Evolutionary conservation across 2,113 vertebrate species (phyloP).

Genomic region (Campylorhamphus procurvoides): DNA sequence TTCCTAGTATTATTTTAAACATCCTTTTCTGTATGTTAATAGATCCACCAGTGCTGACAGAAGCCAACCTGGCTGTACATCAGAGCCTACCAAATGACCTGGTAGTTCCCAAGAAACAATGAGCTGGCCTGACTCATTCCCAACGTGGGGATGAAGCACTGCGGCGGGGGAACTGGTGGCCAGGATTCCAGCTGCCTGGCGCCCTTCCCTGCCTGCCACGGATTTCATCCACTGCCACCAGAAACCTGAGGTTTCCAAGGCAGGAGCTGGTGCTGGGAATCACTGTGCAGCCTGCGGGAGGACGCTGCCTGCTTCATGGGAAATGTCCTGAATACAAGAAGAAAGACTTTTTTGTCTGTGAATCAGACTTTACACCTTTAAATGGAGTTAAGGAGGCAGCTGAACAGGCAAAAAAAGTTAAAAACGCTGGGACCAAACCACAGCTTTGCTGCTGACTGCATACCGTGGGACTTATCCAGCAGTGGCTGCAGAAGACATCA

Average conservation of each 20-base stretch:
- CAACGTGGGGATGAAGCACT: neutral
- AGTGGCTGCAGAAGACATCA: fast-evolving
- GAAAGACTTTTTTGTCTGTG: neutral
- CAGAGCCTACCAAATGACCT: slow-evolving; percentile 17
- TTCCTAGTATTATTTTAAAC: slow-evolving; percentile 23
- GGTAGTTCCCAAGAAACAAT: slow-evolving; percentile 18
- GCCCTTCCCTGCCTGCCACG: neutral
- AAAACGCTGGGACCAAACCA: neutral
- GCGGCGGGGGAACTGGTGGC: fast-evolving
- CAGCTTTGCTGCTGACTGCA: neutral
- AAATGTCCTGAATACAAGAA: neutral
- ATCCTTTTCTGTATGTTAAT: neutral
- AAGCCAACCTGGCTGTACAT: neutral
- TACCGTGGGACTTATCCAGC: fast-evolving
- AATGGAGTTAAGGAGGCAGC: neutral
- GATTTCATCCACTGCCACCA: neutral
- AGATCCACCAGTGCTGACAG: neutral
- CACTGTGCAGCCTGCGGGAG: fast-evolving
- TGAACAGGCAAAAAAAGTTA: fast-evolving
- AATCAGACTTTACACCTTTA: neutral
- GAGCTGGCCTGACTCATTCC: slow-evolving; percentile 39
- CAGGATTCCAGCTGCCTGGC: neutral
- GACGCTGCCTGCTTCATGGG: neutral
- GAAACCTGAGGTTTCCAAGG: neutral
- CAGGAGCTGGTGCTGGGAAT: neutral